phyloP scores from a whole-genome alignment of 2,113 vertebrate genomes.

The Crotalus viridis region DNA sequence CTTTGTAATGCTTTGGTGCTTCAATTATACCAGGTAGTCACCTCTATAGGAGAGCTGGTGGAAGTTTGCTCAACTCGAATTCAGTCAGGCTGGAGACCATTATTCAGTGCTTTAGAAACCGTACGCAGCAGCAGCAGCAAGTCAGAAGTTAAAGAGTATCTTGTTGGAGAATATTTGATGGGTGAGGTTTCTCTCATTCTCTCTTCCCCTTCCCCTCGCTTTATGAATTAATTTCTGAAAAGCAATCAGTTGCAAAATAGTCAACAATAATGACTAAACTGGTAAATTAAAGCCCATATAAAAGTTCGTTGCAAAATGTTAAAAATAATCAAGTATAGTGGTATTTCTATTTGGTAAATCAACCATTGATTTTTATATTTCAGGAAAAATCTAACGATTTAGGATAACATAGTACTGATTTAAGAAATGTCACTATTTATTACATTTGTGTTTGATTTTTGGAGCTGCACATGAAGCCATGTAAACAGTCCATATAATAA shows the following conservation, averaged over 20 bases:
- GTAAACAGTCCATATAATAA: neutral
- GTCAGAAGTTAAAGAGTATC: constrained; percentile 89
- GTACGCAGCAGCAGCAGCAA: constrained; percentile 86
- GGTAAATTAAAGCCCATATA: neutral
- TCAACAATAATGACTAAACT: neutral
- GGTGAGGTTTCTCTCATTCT: constrained; percentile 69
- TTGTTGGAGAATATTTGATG: constrained; percentile 91
- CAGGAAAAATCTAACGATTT: neutral
- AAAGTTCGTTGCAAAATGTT: neutral
- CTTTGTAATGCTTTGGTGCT: neutral
- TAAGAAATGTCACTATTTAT: neutral
- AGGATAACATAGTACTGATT: neutral
- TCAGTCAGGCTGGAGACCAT: constrained; percentile 93
- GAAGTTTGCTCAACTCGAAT: constrained; percentile 95
- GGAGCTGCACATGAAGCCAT: neutral
- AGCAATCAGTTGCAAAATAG: neutral
- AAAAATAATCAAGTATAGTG: neutral
- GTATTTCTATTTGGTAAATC: neutral
- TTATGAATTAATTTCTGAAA: neutral
- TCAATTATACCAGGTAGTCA: constrained; percentile 80
- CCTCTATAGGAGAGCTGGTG: constrained; percentile 94
- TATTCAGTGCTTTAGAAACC: constrained; percentile 94
- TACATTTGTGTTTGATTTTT: neutral
- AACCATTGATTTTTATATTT: neutral
- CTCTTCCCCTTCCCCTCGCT: neutral